phyloP scores from a whole-genome alignment of 2,797 vertebrate genomes.

The Vespertilio murinus region DNA sequence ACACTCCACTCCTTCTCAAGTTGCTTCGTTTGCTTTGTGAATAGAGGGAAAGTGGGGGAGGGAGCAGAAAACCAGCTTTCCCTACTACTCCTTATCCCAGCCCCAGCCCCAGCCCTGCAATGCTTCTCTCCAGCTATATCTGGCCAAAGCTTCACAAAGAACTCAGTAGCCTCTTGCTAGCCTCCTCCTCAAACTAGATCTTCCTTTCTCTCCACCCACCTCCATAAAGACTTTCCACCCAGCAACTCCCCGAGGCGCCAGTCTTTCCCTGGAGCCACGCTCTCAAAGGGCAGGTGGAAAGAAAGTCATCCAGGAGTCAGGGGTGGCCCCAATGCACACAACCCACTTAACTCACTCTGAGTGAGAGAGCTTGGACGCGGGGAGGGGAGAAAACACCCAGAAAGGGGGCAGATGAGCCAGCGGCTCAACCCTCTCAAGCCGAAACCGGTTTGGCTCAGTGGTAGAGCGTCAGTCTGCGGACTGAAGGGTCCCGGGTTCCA shows the following conservation, averaged over 20 bases:
- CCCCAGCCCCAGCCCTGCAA: background rate
- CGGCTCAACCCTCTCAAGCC: background rate
- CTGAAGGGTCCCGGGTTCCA: too few relatives aligned
- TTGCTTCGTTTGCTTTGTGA: background rate
- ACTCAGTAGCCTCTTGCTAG: conserved; percentile 38
- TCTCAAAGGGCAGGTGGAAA: background rate
- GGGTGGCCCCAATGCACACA: background rate
- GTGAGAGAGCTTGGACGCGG: background rate
- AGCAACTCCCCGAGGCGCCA: background rate
- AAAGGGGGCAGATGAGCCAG: background rate
- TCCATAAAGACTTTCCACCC: conserved; percentile 68
- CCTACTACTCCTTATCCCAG: background rate
- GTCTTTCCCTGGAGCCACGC: background rate
- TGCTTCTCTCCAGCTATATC: background rate
- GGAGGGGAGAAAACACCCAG: background rate
- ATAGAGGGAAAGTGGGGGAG: background rate
- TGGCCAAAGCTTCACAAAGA: background rate
- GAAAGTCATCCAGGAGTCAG: background rate
- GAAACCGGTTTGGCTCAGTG: too few relatives aligned
- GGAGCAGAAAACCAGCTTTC: background rate
- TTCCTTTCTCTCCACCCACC: conserved; percentile 70
- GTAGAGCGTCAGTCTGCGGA: too few relatives aligned
- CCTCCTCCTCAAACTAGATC: conserved; percentile 44
- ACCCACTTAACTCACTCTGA: background rate
- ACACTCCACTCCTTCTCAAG: background rate